Evolutionary conservation across 2,888 invertebrate genomes (phyloP), one percentile per base, ranked within the genome.

Genomic region (Caenorhabditis sinica): DNA sequence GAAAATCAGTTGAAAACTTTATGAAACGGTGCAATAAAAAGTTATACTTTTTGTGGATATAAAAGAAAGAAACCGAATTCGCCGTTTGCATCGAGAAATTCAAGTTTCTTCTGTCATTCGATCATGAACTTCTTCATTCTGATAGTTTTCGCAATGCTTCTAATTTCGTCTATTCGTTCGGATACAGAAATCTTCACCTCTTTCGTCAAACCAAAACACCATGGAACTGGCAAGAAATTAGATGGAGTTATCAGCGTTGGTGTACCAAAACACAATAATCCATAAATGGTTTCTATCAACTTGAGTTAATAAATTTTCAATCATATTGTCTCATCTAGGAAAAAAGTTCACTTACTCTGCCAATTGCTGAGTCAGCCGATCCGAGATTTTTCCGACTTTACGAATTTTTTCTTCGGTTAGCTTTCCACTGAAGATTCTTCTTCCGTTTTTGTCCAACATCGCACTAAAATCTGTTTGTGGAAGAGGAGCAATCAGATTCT

Each of bases 341-440:
- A n/a, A n/a, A n/a, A 28, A 15, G n/a, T 36, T 5, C 23, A 60
- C 80, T 65, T 60, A 91, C 91, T 77, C 76, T 71, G 90, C 90
- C 61, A 92, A 69, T 13, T 83, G 83, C 9, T 83, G 74, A 13
- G 91, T 73, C 2, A 88, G 71, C 0, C 83, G 82, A n/a, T 89
- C 86, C 0, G 92, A 89, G 8, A 90, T 79, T 20, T 11, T 71
- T 2, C 72, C 68, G 1, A 90, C 89, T 25, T 85, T 81, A 0
- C 71, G 23, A 9, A 82, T 17, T 28, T 91, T 80, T 1, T 89
- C 87, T 6, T 90, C 89, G 0, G 89, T 92, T 91, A 92, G 92
- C 61, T 88, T 85, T 58, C 92, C 92, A n/a, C 89, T 90, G 69
- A 89, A 89, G 13, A 92, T 61, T 23, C 89, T 88, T 74, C 91